Evolutionary conservation across 2,888 invertebrate species (phyloP), one percentile per base, ranked within the genome.

Genomic region (Lasioglossum leucozonium): DNA sequence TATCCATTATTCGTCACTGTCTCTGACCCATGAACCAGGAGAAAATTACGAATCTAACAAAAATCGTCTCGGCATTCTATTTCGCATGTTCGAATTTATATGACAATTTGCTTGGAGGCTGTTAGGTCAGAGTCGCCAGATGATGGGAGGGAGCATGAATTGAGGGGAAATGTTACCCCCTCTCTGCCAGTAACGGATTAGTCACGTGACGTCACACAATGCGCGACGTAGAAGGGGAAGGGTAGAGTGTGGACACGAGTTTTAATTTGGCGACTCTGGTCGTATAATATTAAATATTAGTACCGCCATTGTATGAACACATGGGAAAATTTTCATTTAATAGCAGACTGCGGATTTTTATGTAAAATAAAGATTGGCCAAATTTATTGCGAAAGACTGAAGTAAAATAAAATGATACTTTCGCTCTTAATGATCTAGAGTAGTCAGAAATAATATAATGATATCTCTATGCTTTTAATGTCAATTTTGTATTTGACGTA

Each of bases 1-100:
- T 89, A 87, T 87, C 88, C 86, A 87, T 86, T 85, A 89, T 89
- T 87, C 89, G 91, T 89, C 89, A 90, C 85, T 88, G 86, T 88
- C 77, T 77, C 58, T 87, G 77, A 72, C 73, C 79, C 72, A 77
- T 34, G 51, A 77, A 82, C 81, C 79, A 40, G 79, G 83, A 73
- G 82, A 80, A 89, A 87, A 83, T 87, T 83, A 85, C 82, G 77
- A 86, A 72, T 82, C 76, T 51, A 51, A 62, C 47, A 69, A 58
- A 85, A 87, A 85, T 81, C 73, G 71, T 85, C 47, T 73, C 71
- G 58, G 58, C 18, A 73, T 74, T 73, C 58, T 40, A 75, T 67
- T 69, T 26, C 55, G 5, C 18, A 71, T 69, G 18, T 0, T 0
- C 62, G n/a, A 62, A 44, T 55, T 16, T 40, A 13, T 47, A 58